phyloP scores from a whole-genome alignment of 2,113 vertebrate species.

The Hippocampus barbouri region DNA sequence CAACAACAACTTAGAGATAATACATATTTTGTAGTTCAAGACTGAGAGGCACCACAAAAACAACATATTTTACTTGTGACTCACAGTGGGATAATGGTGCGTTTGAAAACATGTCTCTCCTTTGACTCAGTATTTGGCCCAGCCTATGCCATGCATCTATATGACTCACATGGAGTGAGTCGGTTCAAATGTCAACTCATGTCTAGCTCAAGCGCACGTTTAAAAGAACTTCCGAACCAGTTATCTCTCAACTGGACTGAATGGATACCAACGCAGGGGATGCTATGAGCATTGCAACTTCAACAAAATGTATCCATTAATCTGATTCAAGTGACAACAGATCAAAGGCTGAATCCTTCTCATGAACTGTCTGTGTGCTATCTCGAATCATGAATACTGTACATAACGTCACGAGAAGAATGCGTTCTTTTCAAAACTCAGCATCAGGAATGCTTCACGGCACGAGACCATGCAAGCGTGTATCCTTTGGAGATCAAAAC shows the following conservation, averaged over 20 bases:
- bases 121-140: slow-evolving; percentile 43
- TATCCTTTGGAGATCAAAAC: slow-evolving; percentile 17
- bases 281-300: neutral
- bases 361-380: neutral
- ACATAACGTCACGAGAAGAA: neutral
- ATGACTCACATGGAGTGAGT: slow-evolving; percentile 29
- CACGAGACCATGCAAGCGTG: slow-evolving; percentile 12
- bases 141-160: slow-evolving; percentile 26
- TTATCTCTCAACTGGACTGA: slow-evolving; percentile 5
- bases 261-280: neutral
- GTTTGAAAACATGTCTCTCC: slow-evolving; percentile 22
- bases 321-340: slow-evolving; percentile 38
- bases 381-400: neutral
- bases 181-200: slow-evolving; percentile 16
- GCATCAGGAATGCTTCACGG: slow-evolving; percentile 21
- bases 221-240: slow-evolving; percentile 4
- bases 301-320: slow-evolving; percentile 1
- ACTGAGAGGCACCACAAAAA: slow-evolving; percentile 13
- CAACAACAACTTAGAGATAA: slow-evolving; percentile 10
- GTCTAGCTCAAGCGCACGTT: slow-evolving; percentile 24
- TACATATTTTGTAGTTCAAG: slow-evolving; percentile 17
- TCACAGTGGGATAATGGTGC: slow-evolving; percentile 36
- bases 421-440: slow-evolving; percentile 24
- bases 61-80: slow-evolving; percentile 32
- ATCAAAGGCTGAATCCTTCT: slow-evolving; percentile 45